Conservation (phyloP, 2,888 invertebrate species). For the Clitarchus hookeri region DNA sequence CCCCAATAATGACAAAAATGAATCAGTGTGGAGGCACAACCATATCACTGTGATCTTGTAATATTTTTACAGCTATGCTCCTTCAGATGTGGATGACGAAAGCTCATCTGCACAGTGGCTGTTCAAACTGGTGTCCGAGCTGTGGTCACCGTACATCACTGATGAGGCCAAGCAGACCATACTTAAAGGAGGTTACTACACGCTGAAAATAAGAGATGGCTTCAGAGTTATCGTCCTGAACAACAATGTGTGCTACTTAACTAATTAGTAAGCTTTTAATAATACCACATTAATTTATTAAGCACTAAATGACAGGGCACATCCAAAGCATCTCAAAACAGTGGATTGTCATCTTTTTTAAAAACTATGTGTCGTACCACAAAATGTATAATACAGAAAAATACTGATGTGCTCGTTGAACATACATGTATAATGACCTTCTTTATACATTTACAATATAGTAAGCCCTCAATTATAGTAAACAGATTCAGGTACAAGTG, state of each 20-base stretch:
- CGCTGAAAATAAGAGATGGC: slow-evolving; percentile 67
- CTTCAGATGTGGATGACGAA: slow-evolving; percentile 56
- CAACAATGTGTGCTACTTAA: slow-evolving; percentile 76
- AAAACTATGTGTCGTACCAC: too few relatives aligned
- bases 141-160: slow-evolving; percentile 75
- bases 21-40: too few relatives aligned
- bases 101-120: slow-evolving; percentile 71
- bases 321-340: neutral
- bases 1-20: too few relatives aligned
- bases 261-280: slow-evolving; percentile 66
- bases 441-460: too few relatives aligned
- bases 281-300: neutral
- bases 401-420: too few relatives aligned
- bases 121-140: slow-evolving; percentile 70
- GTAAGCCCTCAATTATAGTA: too few relatives aligned
- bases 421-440: too few relatives aligned
- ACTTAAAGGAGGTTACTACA: slow-evolving; percentile 76
- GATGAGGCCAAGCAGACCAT: slow-evolving; percentile 64
- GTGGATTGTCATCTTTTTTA: too few relatives aligned
- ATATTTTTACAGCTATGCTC: slow-evolving; percentile 63
- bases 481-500: too few relatives aligned
- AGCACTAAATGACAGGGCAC: neutral
- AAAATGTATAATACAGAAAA: too few relatives aligned
- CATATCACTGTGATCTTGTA: neutral
- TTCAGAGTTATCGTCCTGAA: slow-evolving; percentile 78